These are phyloP conservation scores for Cladorhizidae sp. DNA, from an alignment of 37 sponge, comb jelly and placozoan genomes.

Conservation along the genomic window DNA sequence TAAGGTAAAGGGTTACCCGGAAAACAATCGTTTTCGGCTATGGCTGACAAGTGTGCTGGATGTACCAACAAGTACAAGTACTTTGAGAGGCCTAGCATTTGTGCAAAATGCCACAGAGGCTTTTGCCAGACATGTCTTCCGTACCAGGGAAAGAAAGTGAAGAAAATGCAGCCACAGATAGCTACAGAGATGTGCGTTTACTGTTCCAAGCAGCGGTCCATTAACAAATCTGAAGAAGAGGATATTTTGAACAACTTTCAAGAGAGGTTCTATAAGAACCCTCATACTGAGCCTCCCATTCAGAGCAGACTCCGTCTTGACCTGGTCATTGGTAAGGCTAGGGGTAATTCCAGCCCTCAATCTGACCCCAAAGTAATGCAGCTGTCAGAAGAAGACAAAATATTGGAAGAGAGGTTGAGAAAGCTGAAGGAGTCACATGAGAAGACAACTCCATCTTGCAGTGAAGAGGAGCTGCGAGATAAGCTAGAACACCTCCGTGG, in stretches of 20 bases:
- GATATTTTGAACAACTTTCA: slow-evolving; percentile 73
- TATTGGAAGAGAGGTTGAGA: slow-evolving; percentile 31
- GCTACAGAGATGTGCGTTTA: slow-evolving; percentile 47
- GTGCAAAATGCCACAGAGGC: slow-evolving; percentile 59
- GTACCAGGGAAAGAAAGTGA: slow-evolving; percentile 19
- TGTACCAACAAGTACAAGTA: slow-evolving; percentile 73
- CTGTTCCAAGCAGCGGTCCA: slow-evolving; percentile 35
- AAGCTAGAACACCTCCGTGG: slow-evolving; percentile 33
- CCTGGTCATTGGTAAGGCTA: neutral
- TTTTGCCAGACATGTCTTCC: slow-evolving; percentile 72
- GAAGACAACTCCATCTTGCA: neutral
- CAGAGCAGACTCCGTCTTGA: slow-evolving; percentile 34
- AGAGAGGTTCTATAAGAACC: slow-evolving; percentile 63
- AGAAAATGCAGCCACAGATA: slow-evolving; percentile 12
- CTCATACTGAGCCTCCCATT: slow-evolving; percentile 27
- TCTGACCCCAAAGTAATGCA: neutral
- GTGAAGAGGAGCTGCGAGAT: slow-evolving; percentile 15
- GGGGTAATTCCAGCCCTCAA: neutral
- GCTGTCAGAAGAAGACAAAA: slow-evolving; percentile 31
- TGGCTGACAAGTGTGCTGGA: slow-evolving; percentile 66
- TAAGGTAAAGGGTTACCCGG: no score
- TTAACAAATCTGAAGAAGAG: slow-evolving; percentile 48
- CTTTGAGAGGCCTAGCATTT: slow-evolving; percentile 49
- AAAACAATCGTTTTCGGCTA: no score
- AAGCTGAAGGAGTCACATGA: slow-evolving; percentile 34